Evolutionary conservation across 1,140 invertebrate genomes (phyloP).

Genomic region (Teleogryllus occipitalis): DNA sequence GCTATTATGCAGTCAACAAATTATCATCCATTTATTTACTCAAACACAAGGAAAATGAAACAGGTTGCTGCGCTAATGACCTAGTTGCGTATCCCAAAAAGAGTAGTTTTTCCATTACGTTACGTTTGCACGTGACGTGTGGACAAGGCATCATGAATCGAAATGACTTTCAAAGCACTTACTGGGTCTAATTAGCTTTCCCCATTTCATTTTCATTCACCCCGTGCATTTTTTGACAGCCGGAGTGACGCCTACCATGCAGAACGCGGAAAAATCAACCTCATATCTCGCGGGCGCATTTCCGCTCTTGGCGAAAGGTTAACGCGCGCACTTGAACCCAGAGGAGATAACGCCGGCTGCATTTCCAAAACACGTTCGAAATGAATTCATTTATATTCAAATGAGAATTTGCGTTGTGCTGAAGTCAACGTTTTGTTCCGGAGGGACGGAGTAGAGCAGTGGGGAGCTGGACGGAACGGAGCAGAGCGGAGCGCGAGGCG

Average conservation of each 20-base stretch:
- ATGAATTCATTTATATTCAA: constrained; percentile 6
- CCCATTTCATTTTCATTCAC: neutral
- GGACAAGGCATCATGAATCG: too few relatives aligned
- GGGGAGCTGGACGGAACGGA: neutral
- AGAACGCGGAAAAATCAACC: neutral
- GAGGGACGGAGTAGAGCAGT: neutral
- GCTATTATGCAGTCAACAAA: too few relatives aligned
- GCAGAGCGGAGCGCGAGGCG: neutral
- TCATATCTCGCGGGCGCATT: neutral
- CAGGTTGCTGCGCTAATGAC: too few relatives aligned
- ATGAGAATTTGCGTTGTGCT: constrained; percentile 1
- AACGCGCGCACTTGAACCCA: neutral
- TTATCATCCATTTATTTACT: too few relatives aligned
- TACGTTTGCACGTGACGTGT: too few relatives aligned
- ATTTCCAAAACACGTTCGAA: neutral
- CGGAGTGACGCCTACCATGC: neutral
- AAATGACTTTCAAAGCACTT: too few relatives aligned
- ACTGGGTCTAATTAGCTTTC: too few relatives aligned
- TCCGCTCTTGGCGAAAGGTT: neutral
- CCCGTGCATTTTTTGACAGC: neutral
- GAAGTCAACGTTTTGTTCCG: neutral
- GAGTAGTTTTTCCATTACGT: too few relatives aligned
- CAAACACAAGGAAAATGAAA: too few relatives aligned
- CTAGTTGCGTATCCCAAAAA: too few relatives aligned
- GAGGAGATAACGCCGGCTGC: neutral